Evolutionary conservation across 1,140 invertebrate genomes (phyloP), one percentile per base, ranked within the genome.

Genomic region (Cherax quadricarinatus): DNA sequence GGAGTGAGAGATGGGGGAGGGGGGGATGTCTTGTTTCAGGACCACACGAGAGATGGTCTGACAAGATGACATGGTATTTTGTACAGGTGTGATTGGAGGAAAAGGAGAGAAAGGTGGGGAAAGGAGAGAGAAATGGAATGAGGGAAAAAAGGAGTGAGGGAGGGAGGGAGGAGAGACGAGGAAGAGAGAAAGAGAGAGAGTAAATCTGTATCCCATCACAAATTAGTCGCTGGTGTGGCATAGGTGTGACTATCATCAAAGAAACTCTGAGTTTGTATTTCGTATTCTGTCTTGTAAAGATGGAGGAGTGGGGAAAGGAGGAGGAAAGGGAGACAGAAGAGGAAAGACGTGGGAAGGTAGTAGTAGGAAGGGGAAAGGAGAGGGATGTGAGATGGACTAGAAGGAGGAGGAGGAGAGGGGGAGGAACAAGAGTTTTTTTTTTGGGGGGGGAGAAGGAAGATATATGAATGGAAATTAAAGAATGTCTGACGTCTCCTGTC

Each of bases 181-280:
- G 18, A 18, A 62, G 53, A 18, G 30, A 53, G 60, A 48, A 87
- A 21, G 53, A 14, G 53, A 57, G 53, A 57, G 53, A 14, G 6
- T 41, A 87, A 49, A 70, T 16, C 7, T 41, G 0, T 41, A 41
- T 16, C 62, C 18, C 62, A 73, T 86, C 75, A 41, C 85, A 86
- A 86, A 86, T 86, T 86, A 86, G 85, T 73, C 12, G 53, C 7
- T 57, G 53, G 70, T 75, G 85, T 51, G 85, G 66, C 62, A 51
- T 86, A 75, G 70, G 75, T 86, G 85, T 75, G 7, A 0, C 3
- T 16, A 66, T 49, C 70, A 86, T 86, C 85, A 86, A 86, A 86
- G 66, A 21, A 7, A 10, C 51, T 60, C 3, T 57, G 3, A 18
- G 51, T 21, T 83, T 81, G 16, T 81, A n/a, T 80, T 24, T 9